A percentile compares a stretch with the other conserved stretches of the same genome.
These are phyloP conservation scores for Eumacrocentrus americanus DNA, from an alignment of 2,888 invertebrate genomes.

Conservation along the genomic window DNA sequence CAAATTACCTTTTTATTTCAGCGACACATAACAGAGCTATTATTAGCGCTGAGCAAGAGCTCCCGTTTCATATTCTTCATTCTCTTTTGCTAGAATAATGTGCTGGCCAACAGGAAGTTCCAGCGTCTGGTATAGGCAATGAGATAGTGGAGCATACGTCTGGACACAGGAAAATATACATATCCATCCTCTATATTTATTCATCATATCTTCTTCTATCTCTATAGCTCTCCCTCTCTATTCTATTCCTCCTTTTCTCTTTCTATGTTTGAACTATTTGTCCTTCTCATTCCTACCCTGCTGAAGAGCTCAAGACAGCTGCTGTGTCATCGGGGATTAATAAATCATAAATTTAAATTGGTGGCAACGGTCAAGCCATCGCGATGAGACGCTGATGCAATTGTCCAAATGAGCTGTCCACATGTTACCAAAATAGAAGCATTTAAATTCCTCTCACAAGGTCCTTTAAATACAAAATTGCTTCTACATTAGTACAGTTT, in stretches of 20 bases:
- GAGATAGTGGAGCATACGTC: neutral
- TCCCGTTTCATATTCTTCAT: constrained; percentile 2
- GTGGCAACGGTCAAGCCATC: too few species aligned
- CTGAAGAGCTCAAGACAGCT: constrained; percentile 46
- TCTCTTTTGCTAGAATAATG: constrained; percentile 18
- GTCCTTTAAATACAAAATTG: too few species aligned
- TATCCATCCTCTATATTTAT: neutral
- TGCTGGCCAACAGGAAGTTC: constrained; percentile 23
- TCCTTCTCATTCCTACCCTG: constrained; percentile 25
- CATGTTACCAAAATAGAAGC: too few species aligned
- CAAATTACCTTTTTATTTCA: neutral
- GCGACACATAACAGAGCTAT: constrained; percentile 6
- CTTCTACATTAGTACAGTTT: too few species aligned
- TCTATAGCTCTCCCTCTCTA: neutral
- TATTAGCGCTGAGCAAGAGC: constrained; percentile 26
- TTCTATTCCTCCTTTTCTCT: neutral
- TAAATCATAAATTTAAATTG: constrained; percentile 48
- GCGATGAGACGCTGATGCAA: too few species aligned
- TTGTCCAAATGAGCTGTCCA: too few species aligned
- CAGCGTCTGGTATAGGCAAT: constrained; percentile 13
- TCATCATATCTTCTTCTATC: neutral
- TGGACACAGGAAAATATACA: neutral
- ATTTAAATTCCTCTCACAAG: too few species aligned
- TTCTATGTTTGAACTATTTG: constrained; percentile 5
- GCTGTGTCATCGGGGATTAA: constrained; percentile 52